Evolutionary conservation across 2,113 vertebrate genomes (phyloP), one percentile per base, ranked within the genome.

Genomic region (Bufo bufo): DNA sequence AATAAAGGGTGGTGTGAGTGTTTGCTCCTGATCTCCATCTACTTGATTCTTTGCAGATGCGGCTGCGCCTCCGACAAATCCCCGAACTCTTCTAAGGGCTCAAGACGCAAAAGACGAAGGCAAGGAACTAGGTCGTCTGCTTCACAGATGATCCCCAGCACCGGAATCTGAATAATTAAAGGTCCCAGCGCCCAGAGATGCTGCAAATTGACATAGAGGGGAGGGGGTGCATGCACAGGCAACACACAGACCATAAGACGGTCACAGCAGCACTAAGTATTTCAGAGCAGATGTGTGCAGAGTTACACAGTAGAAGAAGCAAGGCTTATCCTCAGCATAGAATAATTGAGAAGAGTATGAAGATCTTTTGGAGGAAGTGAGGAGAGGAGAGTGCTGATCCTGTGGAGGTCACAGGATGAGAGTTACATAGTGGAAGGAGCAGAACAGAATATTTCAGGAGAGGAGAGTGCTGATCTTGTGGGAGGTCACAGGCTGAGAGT

Each of bases 111-210:
- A 10, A 81, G 23, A 56, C 17, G 33, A 45, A 33, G 20, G 11
- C 0, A 12, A 11, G 56, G 33, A 81, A 61, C 45, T 81, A 63
- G 79, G 79, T 61, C 43, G 12, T 47, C 33, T 47, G 58, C 54
- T 43, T 12, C 17, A 3, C 0, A 9, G n/a, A 81, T 77, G 56
- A 81, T 61, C 58, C 33, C 54, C 10, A 2, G 14, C 3, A 6
- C 43, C 10, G 16, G 16, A 47, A 81, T 63, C 79, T 59, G 33
- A 81, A 81, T 81, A 81, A 81, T 81, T 81, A 81, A 43, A 61
- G 58, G 58, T 43, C 8, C 12, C 43, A 2, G n/a, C 33, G 2
- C 9, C 17, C 3, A 45, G 79, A 63, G 58, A 61, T n/a, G 75
- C 17, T 19, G 5, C 47, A 77, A 43, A 77, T 77, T 52, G 75